Evolutionary conservation across 2,888 invertebrate genomes (phyloP), one percentile per base, ranked within the genome.

Genomic region (Nephrocerus scutellatus): DNA sequence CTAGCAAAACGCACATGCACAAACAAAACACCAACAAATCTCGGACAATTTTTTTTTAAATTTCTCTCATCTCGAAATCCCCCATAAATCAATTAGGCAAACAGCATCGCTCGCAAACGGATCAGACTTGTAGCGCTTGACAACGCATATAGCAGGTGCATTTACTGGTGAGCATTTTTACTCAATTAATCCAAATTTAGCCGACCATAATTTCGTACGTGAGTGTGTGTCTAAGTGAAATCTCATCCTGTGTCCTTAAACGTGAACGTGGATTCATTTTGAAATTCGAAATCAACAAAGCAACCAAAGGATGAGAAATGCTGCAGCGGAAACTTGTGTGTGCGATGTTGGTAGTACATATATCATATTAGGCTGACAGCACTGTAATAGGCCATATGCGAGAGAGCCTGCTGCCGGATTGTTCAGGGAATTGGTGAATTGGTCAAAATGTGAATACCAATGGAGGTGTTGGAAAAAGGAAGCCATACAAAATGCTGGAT

Each of bases 41-140:
- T n/a, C n/a, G n/a, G n/a, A n/a, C n/a, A n/a, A n/a, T n/a, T n/a
- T n/a, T n/a, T n/a, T n/a, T n/a, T n/a, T n/a, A n/a, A n/a, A n/a
- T n/a, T n/a, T n/a, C n/a, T n/a, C n/a, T n/a, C 37, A 43, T 37
- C 42, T 36, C 26, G 34, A 51, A 50, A 51, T 24, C 53, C 48
- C 56, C 55, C 59, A 60, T 61, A 61, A 61, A 62, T 61, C 61
- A 61, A 60, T 62, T 62, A 59, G 55, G 51, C 52, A 49, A 48
- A 52, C 48, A 51, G 51, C 54, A 51, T 55, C 58, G 54, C 55
- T 52, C 52, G 51, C 52, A 39, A 44, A 23, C 32, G 44, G 46
- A 51, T 51, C 51, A 57, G 53, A 57, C 55, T 54, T 55, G 31
- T 14, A 44, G 16, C 24, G 13, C 28, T 29, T 36, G 30, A 33